These are phyloP conservation scores for Batillaria attramentaria DNA, from an alignment of 1,140 invertebrate genomes.

Conservation along the genomic window DNA sequence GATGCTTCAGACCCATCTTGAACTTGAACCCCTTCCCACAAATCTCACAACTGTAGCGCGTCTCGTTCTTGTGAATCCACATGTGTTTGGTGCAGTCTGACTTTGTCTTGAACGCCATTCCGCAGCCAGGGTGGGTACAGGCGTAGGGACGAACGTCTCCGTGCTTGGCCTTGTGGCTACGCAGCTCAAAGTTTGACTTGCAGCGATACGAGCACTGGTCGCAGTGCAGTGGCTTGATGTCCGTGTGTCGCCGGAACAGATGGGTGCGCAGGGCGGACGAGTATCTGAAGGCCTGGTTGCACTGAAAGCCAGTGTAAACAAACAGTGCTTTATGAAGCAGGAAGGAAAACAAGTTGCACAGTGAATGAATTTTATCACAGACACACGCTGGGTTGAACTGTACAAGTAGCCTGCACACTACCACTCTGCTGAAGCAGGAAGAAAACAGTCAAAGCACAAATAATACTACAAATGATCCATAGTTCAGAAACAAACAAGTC, in stretches of 20 bases:
- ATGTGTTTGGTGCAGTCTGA: constrained; percentile 29
- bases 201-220: constrained; percentile 20
- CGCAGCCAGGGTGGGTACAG: constrained; percentile 15
- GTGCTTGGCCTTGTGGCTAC: constrained; percentile 24
- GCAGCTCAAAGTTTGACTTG: constrained; percentile 17
- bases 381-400: no score
- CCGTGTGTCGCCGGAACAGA: constrained; percentile 8
- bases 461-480: background rate
- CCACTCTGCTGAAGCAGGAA: background rate
- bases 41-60: constrained; percentile 5
- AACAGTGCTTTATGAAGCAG: no score
- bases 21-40: constrained; percentile 21
- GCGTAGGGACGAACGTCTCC: background rate
- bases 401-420: no score
- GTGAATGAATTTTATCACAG: background rate
- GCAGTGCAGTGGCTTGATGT: constrained; percentile 15
- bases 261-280: constrained; percentile 3
- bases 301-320: no score
- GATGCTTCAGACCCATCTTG: background rate
- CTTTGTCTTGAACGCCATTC: constrained; percentile 27
- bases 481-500: no score
- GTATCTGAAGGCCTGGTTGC: constrained; percentile 16
- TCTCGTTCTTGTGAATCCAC: background rate
- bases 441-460: background rate
- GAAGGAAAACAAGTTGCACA: background rate